These are phyloP conservation scores for Myotis vivesi DNA, from an alignment of 2,797 vertebrate species.

Conservation along the genomic window DNA sequence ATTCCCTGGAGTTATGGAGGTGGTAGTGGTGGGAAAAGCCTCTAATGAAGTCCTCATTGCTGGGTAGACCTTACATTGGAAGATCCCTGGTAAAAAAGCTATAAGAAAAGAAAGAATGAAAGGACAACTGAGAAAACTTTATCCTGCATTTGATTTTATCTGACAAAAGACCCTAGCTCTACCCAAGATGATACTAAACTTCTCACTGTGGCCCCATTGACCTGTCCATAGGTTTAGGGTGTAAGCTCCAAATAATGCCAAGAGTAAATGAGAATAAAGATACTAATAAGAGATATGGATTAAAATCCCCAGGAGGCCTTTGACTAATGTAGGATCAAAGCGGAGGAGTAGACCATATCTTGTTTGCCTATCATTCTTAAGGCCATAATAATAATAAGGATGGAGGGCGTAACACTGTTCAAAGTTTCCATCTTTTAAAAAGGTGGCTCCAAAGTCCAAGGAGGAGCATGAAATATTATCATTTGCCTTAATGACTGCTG, in stretches of 20 bases:
- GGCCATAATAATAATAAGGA: conserved; percentile 41
- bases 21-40: not conserved
- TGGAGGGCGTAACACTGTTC: not conserved
- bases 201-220: not conserved
- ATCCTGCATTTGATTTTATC: not conserved
- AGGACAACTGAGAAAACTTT: not conserved
- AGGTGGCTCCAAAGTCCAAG: conserved; percentile 54
- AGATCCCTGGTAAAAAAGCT: conserved; percentile 62
- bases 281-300: conserved; percentile 16
- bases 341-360: not conserved
- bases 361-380: conserved; percentile 31
- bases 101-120: conserved; percentile 45
- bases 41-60: not conserved
- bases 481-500: not conserved
- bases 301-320: conserved; percentile 33
- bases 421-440: conserved; percentile 47
- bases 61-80: conserved; percentile 39
- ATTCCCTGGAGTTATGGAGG: not conserved
- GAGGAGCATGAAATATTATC: not conserved
- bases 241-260: conserved; percentile 39
- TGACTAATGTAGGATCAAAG: conserved; percentile 8
- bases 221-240: conserved; percentile 54
- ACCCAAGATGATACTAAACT: not conserved
- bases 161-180: conserved; percentile 1
- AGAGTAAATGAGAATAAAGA: conserved; percentile 49